A percentile compares a stretch with the other conserved stretches of the same genome.
phyloP scores from a whole-genome alignment of 2,113 vertebrate genomes.

The Anarrhichthys ocellatus region DNA sequence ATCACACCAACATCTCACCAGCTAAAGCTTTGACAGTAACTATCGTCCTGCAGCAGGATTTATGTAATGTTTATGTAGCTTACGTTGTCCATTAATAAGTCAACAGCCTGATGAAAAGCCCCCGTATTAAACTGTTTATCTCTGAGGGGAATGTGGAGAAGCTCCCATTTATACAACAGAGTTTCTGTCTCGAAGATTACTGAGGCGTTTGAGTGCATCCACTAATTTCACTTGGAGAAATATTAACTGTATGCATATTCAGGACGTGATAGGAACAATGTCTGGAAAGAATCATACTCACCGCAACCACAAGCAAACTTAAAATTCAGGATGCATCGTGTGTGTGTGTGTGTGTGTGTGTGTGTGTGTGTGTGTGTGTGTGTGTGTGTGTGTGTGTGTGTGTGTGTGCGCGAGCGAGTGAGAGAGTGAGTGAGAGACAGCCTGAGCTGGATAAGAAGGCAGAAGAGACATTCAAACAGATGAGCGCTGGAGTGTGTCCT shows the following conservation, averaged over 20 bases:
- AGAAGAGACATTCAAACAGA: conserved; percentile 13
- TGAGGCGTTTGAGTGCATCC: neutral
- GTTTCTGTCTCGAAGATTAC: neutral
- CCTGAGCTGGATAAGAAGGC: neutral
- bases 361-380: neutral
- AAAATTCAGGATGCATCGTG: too few species aligned
- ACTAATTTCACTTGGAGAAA: neutral
- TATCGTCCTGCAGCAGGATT: neutral
- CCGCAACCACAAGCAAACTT: neutral
- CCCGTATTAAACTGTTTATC: neutral
- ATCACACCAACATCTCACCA: neutral
- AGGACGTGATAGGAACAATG: neutral
- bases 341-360: conserved; percentile 4
- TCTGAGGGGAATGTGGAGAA: neutral
- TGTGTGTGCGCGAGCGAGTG: neutral
- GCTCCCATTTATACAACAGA: neutral
- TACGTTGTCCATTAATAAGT: neutral
- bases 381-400: conserved; percentile 6
- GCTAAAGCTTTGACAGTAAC: neutral
- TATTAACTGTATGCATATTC: neutral
- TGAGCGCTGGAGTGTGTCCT: conserved; percentile 18
- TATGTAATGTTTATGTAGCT: neutral
- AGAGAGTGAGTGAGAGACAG: too few species aligned
- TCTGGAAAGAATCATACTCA: neutral
- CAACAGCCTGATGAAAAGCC: neutral